Conservation (phyloP, 1,140 invertebrate genomes). For the Sarcophaga bullata region DNA sequence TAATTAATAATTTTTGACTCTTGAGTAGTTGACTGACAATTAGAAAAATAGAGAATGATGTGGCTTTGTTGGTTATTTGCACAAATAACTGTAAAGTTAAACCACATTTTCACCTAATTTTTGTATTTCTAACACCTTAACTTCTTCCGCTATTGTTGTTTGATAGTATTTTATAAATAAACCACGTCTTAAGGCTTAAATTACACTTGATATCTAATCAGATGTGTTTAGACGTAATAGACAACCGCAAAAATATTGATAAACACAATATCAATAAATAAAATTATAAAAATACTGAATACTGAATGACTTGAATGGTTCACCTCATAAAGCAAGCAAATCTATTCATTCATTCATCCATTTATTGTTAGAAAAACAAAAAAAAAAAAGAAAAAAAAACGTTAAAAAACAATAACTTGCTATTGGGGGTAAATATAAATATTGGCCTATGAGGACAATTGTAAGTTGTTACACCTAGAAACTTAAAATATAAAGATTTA, state of each 20-base stretch:
- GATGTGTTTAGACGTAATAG: conserved; percentile 21
- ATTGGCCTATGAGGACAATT: not conserved
- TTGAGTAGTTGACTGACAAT: not conserved
- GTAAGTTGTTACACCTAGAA: not conserved
- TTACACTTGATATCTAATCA: conserved; percentile 26
- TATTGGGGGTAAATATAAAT: not conserved
- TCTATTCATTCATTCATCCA: not conserved
- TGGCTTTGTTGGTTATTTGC: not conserved
- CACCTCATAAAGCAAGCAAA: not conserved
- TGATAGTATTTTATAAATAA: not conserved
- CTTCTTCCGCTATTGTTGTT: not conserved
- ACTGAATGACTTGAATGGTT: not conserved
- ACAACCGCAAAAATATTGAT: conserved; percentile 26
- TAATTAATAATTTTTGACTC: too few relatives aligned
- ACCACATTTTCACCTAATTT: conserved; percentile 21
- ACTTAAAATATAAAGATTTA: too few relatives aligned
- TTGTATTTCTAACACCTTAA: conserved; percentile 6
- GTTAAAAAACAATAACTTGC: not conserved
- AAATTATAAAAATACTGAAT: not conserved
- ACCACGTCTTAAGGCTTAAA: conserved; percentile 11
- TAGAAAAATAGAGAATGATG: not conserved
- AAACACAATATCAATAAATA: conserved; percentile 6
- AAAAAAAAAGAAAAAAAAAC: too few relatives aligned
- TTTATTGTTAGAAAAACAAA: not conserved
- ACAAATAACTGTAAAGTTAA: not conserved